Base-by-base conservation (phyloP, 2,113 vertebrate species). In the Saimiri boliviensis region DNA sequence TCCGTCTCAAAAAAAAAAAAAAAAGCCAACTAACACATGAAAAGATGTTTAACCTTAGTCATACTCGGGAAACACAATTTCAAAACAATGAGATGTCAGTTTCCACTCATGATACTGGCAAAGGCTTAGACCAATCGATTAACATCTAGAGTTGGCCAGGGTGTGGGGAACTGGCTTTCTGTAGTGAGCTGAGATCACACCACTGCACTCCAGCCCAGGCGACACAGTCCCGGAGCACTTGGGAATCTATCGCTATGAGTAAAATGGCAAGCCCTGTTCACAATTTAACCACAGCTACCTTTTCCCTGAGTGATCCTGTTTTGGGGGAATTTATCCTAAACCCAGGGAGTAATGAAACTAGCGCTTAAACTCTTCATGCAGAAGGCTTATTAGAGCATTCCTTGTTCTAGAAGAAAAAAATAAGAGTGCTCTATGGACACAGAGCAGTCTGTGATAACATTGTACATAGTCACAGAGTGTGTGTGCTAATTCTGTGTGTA, bases 261-360 rank as follows among this genome's bases (percentile, higher is more conserved):
- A 79, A 83, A 92, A 80, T n/a, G 27, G 27, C 47, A 88, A 90
- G 71, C 37, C 21, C 35, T 49, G 30, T 52, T 73, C 56, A 80
- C 40, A 93, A 54, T 37, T 49, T 49, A 80, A 83, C 66, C 40
- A 32, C 23, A 70, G 35, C 7, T 56, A 2, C 25, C 49, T 37
- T 93, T 86, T 79, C 52, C 86, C 60, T 14, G 16, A 20, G 60
- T n/a, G 70, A 87, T 37, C 42, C 23, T 40, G 11, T 23, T 85
- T 88, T 83, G 88, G 89, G 25, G 25, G n/a, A 73, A 83, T 94
- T 49, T 81, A 32, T 80, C 70, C n/a, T 54, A 89, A 86, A 54
- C 25, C 42, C 80, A 76, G n/a, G 16, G 14, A 40, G 20, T 74
- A 58, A 70, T 20, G 37, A 40, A 94, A 71, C 30, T 37, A 58